Evolutionary conservation across 2,888 invertebrate genomes (phyloP), one percentile per base, ranked within the genome.

Genomic region (Dicranocentrus wangi): DNA sequence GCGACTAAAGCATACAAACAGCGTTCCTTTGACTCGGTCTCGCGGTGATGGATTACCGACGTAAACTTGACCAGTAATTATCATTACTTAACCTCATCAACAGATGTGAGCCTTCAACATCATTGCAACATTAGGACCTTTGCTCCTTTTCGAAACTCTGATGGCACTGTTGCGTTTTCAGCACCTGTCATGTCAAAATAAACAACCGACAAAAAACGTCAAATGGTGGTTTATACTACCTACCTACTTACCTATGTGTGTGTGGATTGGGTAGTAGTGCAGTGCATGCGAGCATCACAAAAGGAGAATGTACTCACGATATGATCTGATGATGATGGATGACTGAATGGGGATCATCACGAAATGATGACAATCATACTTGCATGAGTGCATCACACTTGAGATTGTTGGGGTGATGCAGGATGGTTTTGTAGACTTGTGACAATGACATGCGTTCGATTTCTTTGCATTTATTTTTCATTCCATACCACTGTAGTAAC

Each of bases 21-120:
- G 47, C n/a, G 65, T 65, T 53, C 51, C 63, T 69, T 69, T 69
- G 77, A 77, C 69, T 60, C 43, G 47, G 32, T 47, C 15, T 47
- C 47, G 5, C 25, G 28, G 42, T 77, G 77, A 77, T 77, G 77
- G 77, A 77, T 77, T 77, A 69, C 77, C 63, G 51, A 76, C 76
- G 69, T 47, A 47, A 60, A 61, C 66, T 69, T 77, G 69, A 69
- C 69, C 77, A 69, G 77, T 69, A 77, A 77, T 77, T 77, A 77
- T 53, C 77, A 69, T 77, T 77, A 69, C 69, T 77, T 77, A 77
- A 77, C 77, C 77, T 77, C 77, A 69, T 77, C 68, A 77, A 77
- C 77, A 77, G 68, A 77, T 77, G 68, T 60, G 69, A 77, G 69
- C 77, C 77, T 61, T 76, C 75, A n/a, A n/a, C n/a, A n/a, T 58